Conservation (phyloP, 1,140 invertebrate genomes). For the Eriosoma lanigerum region DNA sequence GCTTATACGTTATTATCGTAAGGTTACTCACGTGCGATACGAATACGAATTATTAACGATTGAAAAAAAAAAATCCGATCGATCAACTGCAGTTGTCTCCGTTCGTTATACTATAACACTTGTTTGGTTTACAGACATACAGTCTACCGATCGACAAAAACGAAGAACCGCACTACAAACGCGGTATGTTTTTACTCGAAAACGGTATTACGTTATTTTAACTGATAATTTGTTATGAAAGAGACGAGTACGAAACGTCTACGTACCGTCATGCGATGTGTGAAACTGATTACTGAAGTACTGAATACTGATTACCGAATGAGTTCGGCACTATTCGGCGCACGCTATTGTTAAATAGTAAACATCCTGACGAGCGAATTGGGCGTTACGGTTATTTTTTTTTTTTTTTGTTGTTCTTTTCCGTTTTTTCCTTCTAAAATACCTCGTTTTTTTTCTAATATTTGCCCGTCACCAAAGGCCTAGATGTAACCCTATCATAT, state of each 20-base stretch:
- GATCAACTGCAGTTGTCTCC: no score
- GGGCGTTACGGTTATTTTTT: constrained; percentile 2
- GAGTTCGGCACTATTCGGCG: not conserved
- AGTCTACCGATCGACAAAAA: no score
- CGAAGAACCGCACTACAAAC: not conserved
- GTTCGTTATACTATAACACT: no score
- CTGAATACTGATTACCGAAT: not conserved
- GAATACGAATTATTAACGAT: no score
- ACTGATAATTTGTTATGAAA: no score
- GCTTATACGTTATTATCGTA: no score
- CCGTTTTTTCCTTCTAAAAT: not conserved
- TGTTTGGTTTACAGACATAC: no score
- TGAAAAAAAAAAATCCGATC: no score
- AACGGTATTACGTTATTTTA: no score
- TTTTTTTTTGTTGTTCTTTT: not conserved
- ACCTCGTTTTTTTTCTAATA: not conserved
- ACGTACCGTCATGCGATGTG: constrained; percentile 24
- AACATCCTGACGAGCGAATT: not conserved
- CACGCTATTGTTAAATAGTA: constrained; percentile 8
- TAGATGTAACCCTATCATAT: no score
- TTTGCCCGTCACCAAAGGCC: not conserved
- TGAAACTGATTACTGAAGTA: constrained; percentile 28
- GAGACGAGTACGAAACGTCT: constrained; percentile 9
- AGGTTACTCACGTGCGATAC: no score
- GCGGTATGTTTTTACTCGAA: not conserved